Percentiles rank a stretch among this genome's conserved stretches.
phyloP scores from a whole-genome alignment of 2,888 invertebrate genomes.

The Clostera curtula region DNA sequence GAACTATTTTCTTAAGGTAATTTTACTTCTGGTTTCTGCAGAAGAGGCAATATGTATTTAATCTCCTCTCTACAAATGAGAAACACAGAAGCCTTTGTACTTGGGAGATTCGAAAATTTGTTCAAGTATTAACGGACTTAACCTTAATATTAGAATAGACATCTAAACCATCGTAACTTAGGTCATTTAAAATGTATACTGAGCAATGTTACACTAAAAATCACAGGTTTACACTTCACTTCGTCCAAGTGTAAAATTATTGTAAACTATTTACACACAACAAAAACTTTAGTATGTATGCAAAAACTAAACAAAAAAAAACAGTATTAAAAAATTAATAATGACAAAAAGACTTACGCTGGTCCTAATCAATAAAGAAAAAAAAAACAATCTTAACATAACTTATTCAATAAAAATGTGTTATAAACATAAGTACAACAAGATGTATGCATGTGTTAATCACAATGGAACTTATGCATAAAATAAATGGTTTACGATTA shows the following conservation, averaged over 20 bases:
- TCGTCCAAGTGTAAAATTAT: slow-evolving; percentile 9
- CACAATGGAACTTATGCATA: slow-evolving; percentile 43
- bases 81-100: no score
- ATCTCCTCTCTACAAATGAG: background rate
- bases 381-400: slow-evolving; percentile 14
- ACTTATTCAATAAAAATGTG: slow-evolving; percentile 22
- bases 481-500: slow-evolving; percentile 11
- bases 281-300: slow-evolving; percentile 12
- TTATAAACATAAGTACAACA: slow-evolving; percentile 48
- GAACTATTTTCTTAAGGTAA: slow-evolving; percentile 27
- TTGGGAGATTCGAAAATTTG: no score
- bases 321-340: slow-evolving; percentile 11
- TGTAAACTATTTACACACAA: slow-evolving; percentile 11
- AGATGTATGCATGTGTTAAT: slow-evolving; percentile 33
- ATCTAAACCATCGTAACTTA: slow-evolving; percentile 31
- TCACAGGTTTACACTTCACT: slow-evolving; percentile 38
- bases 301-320: slow-evolving; percentile 11
- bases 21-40: slow-evolving; percentile 10
- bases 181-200: slow-evolving; percentile 56
- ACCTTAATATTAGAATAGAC: slow-evolving; percentile 10
- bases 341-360: slow-evolving; percentile 21
- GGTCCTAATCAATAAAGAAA: slow-evolving; percentile 20
- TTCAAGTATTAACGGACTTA: no score
- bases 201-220: slow-evolving; percentile 56
- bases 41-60: background rate